These are phyloP conservation scores for Sinodicranocentrus sp. DNA, from an alignment of 2,888 invertebrate genomes.

Conservation along the genomic window DNA sequence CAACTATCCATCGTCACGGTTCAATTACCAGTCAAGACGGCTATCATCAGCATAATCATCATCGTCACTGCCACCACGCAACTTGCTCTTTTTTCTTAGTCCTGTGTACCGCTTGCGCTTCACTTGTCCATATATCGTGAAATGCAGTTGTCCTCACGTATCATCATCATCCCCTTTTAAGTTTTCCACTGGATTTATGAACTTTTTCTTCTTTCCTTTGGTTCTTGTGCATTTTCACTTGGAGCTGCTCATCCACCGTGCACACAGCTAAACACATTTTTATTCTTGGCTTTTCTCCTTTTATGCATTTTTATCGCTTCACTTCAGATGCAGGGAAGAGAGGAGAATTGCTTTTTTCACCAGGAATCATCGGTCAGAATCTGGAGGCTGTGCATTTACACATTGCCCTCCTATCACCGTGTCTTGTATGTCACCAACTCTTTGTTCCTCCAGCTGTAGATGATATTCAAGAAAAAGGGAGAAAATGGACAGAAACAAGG, in stretches of 20 bases:
- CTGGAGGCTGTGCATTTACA: too few species aligned
- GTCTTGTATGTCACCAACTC: constrained; percentile 11
- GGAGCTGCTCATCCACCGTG: too few species aligned
- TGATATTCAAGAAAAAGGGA: not conserved
- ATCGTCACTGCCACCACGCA: too few species aligned
- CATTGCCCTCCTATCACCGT: too few species aligned
- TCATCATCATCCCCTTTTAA: constrained; percentile 33
- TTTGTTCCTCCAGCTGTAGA: constrained; percentile 4
- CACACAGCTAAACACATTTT: too few species aligned
- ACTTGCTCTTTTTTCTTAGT: too few species aligned
- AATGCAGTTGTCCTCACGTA: constrained; percentile 22
- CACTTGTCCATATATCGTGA: too few species aligned
- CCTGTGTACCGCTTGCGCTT: too few species aligned
- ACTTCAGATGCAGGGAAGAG: constrained; percentile 40
- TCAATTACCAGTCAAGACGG: constrained; percentile 55
- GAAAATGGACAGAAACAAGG: not conserved
- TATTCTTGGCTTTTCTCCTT: not conserved
- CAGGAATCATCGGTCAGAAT: constrained; percentile 32
- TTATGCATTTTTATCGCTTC: constrained; percentile 38
- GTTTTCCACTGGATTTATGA: constrained; percentile 34
- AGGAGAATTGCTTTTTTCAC: constrained; percentile 38
- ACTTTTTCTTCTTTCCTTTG: not conserved
- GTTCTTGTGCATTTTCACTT: not conserved
- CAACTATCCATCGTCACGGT: constrained; percentile 48
- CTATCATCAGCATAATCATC: constrained; percentile 52